Evolutionary conservation across 2,888 invertebrate species (phyloP).

Genomic region (Limnephilus marmoratus): DNA sequence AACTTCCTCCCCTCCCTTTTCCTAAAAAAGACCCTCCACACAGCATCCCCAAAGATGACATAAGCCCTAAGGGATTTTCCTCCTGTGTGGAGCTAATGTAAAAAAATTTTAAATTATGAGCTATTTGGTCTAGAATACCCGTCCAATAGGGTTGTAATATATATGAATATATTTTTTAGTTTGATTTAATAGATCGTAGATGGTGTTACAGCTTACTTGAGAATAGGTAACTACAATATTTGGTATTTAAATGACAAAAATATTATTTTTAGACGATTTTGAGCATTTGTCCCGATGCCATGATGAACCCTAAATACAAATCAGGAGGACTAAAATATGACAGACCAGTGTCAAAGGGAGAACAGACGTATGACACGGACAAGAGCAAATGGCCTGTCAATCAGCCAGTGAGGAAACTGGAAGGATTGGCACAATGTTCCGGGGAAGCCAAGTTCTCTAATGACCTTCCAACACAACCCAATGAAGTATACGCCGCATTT

Average conservation of each 20-base stretch:
- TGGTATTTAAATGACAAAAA: not conserved
- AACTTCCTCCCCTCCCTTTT: too few relatives aligned
- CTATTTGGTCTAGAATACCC: too few relatives aligned
- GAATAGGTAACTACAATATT: too few relatives aligned
- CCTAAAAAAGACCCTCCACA: too few relatives aligned
- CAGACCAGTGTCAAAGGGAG: conserved; percentile 80
- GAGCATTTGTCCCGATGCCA: conserved; percentile 73
- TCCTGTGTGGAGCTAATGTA: too few relatives aligned
- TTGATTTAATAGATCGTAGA: too few relatives aligned
- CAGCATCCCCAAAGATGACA: too few relatives aligned
- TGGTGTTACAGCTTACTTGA: too few relatives aligned
- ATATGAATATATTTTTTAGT: too few relatives aligned
- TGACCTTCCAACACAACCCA: conserved; percentile 76
- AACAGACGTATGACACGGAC: conserved; percentile 80
- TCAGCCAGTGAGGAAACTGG: conserved; percentile 82
- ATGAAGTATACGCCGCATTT: conserved; percentile 83
- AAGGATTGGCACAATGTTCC: conserved; percentile 79
- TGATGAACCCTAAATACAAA: conserved; percentile 69
- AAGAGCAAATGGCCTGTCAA: conserved; percentile 81
- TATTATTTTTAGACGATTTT: conserved; percentile 76
- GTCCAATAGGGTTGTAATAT: too few relatives aligned
- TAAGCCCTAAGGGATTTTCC: too few relatives aligned
- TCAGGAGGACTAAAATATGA: conserved; percentile 77
- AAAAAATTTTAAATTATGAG: too few relatives aligned
- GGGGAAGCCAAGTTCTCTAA: conserved; percentile 84